These are phyloP conservation scores for Drosophila sechellia DNA, from an alignment of 1,140 invertebrate genomes.

Conservation along the genomic window DNA sequence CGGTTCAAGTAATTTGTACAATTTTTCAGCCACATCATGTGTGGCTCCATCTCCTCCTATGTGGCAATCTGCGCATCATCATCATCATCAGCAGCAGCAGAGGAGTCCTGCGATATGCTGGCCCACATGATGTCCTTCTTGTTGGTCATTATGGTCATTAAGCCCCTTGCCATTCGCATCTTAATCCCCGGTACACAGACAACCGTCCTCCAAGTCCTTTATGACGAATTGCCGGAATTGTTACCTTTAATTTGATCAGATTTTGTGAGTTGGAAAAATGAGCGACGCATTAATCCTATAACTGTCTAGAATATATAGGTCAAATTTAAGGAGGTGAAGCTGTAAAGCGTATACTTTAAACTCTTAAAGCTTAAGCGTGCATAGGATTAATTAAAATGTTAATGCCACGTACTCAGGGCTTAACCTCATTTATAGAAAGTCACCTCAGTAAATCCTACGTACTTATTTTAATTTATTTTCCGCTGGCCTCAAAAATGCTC, in stretches of 20 bases:
- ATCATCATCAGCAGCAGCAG: constrained; percentile 54
- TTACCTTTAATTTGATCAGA: constrained; percentile 78
- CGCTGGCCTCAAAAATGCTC: constrained; percentile 9
- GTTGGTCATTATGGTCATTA: constrained; percentile 80
- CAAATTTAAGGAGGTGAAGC: constrained; percentile 24
- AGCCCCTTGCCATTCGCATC: constrained; percentile 57
- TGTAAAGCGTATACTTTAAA: constrained; percentile 2
- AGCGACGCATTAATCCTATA: constrained; percentile 31
- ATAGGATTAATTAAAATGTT: constrained; percentile 61
- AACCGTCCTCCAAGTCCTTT: constrained; percentile 54
- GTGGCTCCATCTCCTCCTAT: constrained; percentile 48
- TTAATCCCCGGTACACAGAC: constrained; percentile 67
- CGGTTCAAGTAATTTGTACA: constrained; percentile 76
- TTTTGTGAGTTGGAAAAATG: constrained; percentile 58
- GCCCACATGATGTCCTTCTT: constrained; percentile 56
- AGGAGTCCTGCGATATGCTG: constrained; percentile 47
- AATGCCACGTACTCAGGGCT: constrained; percentile 12
- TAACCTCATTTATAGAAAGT: constrained; percentile 29
- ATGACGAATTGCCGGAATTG: constrained; percentile 62
- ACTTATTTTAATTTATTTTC: constrained; percentile 53
- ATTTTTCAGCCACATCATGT: constrained; percentile 83
- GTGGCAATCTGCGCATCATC: constrained; percentile 53
- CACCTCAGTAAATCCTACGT: constrained; percentile 16
- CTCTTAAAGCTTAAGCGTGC: constrained; percentile 40
- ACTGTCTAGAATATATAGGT: constrained; percentile 7